These are phyloP conservation scores for Loxodonta africana DNA, from an alignment of 2,113 vertebrate genomes.

Conservation along the genomic window DNA sequence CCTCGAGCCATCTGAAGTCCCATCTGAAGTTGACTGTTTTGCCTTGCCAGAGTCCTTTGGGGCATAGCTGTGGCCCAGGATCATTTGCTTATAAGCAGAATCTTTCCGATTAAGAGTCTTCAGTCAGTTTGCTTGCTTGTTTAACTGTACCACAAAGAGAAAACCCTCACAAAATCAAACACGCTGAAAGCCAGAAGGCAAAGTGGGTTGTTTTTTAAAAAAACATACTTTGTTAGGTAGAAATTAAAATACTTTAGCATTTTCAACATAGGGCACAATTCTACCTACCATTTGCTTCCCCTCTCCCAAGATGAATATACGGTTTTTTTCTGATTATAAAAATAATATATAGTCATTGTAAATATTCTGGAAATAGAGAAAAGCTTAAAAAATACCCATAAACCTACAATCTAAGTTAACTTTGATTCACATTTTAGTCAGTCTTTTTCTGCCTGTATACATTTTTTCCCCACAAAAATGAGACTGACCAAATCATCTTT, in stretches of 20 bases:
- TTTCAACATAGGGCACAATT: neutral
- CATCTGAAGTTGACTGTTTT: no score
- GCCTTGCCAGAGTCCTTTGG: neutral
- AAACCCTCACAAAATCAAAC: neutral
- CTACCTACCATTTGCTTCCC: neutral
- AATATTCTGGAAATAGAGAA: neutral
- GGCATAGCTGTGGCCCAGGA: neutral
- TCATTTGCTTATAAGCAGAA: no score
- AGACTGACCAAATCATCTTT: neutral
- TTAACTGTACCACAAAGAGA: neutral
- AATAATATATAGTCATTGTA: neutral
- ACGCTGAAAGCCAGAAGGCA: neutral
- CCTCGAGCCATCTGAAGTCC: neutral
- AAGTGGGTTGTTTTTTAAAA: neutral
- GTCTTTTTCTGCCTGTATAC: neutral
- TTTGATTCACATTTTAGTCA: neutral
- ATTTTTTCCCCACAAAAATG: neutral
- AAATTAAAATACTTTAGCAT: neutral
- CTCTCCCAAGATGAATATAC: neutral
- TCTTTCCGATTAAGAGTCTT: neutral
- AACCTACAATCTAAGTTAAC: neutral
- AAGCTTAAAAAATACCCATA: neutral
- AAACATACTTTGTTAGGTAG: neutral
- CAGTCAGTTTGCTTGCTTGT: neutral
- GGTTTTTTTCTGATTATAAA: neutral